Evolutionary conservation across 2,888 invertebrate species (phyloP), one percentile per base, ranked within the genome.

Genomic region (Chymomyza amoena): DNA sequence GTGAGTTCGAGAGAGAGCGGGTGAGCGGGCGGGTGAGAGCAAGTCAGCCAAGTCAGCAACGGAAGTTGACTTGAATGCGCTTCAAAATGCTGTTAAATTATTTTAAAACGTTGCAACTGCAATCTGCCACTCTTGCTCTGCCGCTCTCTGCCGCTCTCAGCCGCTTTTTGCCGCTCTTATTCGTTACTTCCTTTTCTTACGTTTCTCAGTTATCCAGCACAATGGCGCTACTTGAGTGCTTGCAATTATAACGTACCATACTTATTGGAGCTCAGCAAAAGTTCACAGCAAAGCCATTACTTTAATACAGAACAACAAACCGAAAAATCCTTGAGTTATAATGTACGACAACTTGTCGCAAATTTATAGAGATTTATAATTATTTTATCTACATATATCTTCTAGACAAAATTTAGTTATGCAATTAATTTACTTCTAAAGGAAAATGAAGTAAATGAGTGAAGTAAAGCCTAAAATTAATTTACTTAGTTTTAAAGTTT

Each of bases 81-180:
- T 85, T 84, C 88, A 78, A 85, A 83, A 87, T 82, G 88, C 88
- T 88, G 85, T 85, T 88, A 87, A 85, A 85, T 85, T 85, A 85
- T 85, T 85, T 85, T 87, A 87, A 85, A 85, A 88, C 72, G 84
- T 80, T 87, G 75, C 81, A 77, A 71, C 72, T 78, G 70, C 70
- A 70, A 71, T 66, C 51, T 28, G 57, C 25, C 25, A 18, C 5
- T 28, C 57, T 57, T 18, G 57, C 60, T 25, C 20, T 57, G 28
- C 28, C 51, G 20, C 70, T 57, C 69, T 56, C 65, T 51, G 36
- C 25, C 7, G 25, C 52, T 13, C 18, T 32, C 32, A 32, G 32
- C 32, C 32, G 0, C 32, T 32, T 32, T 32, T 54, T 32, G 20
- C 54, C 36, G 57, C 64, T 56, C 57, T 32, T 32, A 32, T 32